These are phyloP conservation scores for Scaptodrosophila latifasciaeformis DNA, from an alignment of 2,888 invertebrate genomes.

Conservation along the genomic window DNA sequence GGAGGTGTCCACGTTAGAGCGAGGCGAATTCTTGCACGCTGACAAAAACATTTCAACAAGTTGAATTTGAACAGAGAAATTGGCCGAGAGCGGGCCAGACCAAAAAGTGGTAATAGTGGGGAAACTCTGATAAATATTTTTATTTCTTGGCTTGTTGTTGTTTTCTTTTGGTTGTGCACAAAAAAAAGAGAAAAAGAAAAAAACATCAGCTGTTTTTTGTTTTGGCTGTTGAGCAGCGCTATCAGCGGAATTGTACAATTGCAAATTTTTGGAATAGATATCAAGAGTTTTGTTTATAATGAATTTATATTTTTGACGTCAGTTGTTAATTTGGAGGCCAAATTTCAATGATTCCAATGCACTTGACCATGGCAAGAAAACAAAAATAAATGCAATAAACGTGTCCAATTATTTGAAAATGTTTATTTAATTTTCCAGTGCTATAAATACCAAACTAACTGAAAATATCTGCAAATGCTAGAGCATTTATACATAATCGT, in stretches of 20 bases:
- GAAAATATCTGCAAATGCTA: too few species aligned
- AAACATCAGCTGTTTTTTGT: constrained; percentile 63
- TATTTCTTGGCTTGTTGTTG: constrained; percentile 26
- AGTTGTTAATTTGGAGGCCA: too few species aligned
- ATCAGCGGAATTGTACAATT: constrained; percentile 4
- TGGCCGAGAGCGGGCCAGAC: constrained; percentile 4
- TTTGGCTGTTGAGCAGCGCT: constrained; percentile 33
- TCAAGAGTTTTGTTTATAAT: constrained; percentile 13
- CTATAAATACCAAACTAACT: too few species aligned
- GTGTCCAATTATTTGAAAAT: constrained; percentile 41
- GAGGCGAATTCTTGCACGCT: too few species aligned
- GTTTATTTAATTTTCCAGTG: constrained; percentile 22
- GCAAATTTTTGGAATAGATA: constrained; percentile 4
- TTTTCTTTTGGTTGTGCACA: constrained; percentile 18
- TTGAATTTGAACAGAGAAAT: constrained; percentile 34
- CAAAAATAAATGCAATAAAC: constrained; percentile 21
- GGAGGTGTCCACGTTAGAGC: too few species aligned
- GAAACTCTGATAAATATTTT: constrained; percentile 8
- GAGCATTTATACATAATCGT: too few species aligned
- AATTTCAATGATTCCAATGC: not conserved
- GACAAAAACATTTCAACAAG: constrained; percentile 47
- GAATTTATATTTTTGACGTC: constrained; percentile 24
- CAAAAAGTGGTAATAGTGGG: constrained; percentile 4
- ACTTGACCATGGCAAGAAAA: not conserved
- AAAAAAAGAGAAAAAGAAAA: constrained; percentile 19